Percentiles rank a stretch among this genome's conserved stretches.
Conservation (phyloP, 2,888 invertebrate genomes). For the Drosophila testacea region DNA sequence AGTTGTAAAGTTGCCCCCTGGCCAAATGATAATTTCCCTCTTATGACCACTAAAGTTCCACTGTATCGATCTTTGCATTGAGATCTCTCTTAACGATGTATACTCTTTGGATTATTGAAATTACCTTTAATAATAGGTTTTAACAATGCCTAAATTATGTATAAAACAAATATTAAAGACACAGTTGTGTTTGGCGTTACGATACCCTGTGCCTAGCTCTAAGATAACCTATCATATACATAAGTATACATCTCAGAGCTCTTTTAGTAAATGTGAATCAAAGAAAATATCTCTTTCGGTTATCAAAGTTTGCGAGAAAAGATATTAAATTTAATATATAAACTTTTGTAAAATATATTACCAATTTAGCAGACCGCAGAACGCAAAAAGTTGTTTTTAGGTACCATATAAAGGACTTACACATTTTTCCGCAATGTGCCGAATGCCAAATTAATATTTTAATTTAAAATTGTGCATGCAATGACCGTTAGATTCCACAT, state of each 20-base stretch:
- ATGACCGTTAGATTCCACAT: too few species aligned
- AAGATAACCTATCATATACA: background rate
- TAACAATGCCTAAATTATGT: slow-evolving; percentile 17
- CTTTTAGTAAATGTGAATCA: background rate
- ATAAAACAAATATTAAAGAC: background rate
- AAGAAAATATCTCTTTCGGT: too few species aligned
- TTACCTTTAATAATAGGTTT: slow-evolving; percentile 49
- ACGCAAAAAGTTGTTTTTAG: too few species aligned
- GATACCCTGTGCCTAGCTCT: background rate
- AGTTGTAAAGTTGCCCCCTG: slow-evolving; percentile 51
- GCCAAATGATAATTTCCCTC: slow-evolving; percentile 56
- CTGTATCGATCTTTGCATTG: slow-evolving; percentile 14
- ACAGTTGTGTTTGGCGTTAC: background rate
- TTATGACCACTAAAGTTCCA: slow-evolving; percentile 11
- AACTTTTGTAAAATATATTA: too few species aligned
- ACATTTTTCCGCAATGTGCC: too few species aligned
- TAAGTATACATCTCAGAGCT: background rate
- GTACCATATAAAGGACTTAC: too few species aligned
- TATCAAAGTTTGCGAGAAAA: too few species aligned
- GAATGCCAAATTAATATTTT: too few species aligned
- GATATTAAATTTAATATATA: too few species aligned
- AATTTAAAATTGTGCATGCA: too few species aligned
- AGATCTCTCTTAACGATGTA: slow-evolving; percentile 48
- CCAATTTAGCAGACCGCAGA: too few species aligned
- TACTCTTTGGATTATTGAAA: slow-evolving; percentile 38